Percentiles rank a stretch among this genome's conserved stretches.
These are phyloP conservation scores for Alexandromys fortis DNA, from an alignment of 2,113 vertebrate genomes.

Conservation along the genomic window DNA sequence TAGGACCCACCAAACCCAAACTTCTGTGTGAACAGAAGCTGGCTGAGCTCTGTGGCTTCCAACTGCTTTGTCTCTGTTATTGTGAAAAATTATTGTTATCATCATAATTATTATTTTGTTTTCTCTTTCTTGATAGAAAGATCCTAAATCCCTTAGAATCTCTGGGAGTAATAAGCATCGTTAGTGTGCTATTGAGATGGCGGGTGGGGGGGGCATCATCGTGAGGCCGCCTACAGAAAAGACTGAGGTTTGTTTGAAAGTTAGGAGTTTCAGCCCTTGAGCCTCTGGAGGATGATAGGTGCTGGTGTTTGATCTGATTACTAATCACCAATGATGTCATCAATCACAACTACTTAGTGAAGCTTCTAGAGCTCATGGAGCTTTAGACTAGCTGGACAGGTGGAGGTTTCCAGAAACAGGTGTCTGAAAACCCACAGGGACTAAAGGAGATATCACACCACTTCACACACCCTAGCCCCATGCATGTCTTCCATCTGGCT, in stretches of 20 bases:
- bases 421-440: not conserved
- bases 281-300: too few species aligned
- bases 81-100: not conserved
- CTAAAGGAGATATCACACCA: not conserved
- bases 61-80: not conserved
- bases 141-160: not conserved
- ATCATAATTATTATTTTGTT: not conserved
- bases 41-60: not conserved
- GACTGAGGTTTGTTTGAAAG: not conserved
- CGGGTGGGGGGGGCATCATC: not conserved
- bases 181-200: not conserved
- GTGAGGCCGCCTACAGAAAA: not conserved
- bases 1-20: not conserved
- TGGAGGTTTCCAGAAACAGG: not conserved
- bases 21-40: not conserved
- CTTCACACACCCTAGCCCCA: not conserved
- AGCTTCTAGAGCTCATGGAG: not conserved
- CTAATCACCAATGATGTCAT: not conserved
- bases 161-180: not conserved
- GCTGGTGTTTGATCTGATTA: not conserved
- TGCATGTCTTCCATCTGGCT: not conserved
- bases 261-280: not conserved
- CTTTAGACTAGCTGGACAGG: not conserved
- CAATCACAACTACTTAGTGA: not conserved
- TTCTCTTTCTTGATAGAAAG: not conserved